phyloP scores from a whole-genome alignment of 2,797 vertebrate genomes.

The Poecilia picta region DNA sequence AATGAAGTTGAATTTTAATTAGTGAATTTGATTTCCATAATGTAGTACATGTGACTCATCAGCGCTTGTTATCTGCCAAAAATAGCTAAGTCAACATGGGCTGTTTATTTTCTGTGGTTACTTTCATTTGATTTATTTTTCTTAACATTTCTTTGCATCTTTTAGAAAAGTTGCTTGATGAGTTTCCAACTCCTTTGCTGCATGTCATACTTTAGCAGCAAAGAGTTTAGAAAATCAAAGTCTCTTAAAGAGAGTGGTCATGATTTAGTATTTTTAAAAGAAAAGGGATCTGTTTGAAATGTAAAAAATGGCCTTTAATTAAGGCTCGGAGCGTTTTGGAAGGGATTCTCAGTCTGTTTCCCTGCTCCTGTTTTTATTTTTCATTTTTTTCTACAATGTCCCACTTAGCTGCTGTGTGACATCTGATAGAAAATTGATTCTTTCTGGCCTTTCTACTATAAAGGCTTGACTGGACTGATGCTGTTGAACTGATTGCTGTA shows the following conservation, averaged over 20 bases:
- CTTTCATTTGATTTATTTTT: slow-evolving; percentile 1
- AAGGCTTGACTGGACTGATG: neutral
- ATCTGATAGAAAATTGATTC: neutral
- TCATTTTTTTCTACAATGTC: neutral
- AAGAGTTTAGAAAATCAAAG: slow-evolving; percentile 6
- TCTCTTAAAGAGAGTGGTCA: neutral
- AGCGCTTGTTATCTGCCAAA: slow-evolving; percentile 18
- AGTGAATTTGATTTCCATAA: slow-evolving; percentile 65
- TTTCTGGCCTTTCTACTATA: neutral
- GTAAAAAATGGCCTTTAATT: neutral
- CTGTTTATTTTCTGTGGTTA: slow-evolving; percentile 9
- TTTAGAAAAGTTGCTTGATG: slow-evolving; percentile 23
- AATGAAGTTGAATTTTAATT: slow-evolving; percentile 61
- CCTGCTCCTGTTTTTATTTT: neutral
- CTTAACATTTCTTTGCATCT: neutral
- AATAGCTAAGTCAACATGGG: slow-evolving; percentile 36
- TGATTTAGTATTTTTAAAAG: neutral
- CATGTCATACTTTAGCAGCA: neutral
- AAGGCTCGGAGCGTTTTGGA: neutral
- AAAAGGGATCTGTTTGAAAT: neutral
- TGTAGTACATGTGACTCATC: slow-evolving; percentile 39
- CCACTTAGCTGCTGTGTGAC: neutral
- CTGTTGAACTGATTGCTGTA: neutral
- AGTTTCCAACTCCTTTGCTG: slow-evolving; percentile 17
- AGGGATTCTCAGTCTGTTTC: neutral